A percentile compares a stretch with the other conserved stretches of the same genome.
Conservation (phyloP, 1,140 invertebrate species). For the Watersipora subatra region DNA sequence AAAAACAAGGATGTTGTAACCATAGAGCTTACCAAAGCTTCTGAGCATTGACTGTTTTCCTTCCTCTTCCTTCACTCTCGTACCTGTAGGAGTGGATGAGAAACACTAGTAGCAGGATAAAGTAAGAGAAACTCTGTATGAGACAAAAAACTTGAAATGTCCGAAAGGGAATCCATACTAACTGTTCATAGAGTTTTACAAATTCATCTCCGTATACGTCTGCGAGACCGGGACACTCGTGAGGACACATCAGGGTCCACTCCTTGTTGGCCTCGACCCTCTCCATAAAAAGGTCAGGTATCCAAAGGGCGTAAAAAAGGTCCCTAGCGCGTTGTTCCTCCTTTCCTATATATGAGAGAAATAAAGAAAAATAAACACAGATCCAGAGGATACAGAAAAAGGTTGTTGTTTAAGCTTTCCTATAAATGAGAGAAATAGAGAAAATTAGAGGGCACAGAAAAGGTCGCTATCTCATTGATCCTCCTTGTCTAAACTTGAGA, state of each 20-base stretch:
- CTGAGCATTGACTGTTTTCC: constrained; percentile 68
- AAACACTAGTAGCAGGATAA: background rate
- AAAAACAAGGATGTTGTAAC: too few species aligned
- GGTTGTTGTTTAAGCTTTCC: too few species aligned
- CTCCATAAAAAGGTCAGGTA: constrained; percentile 97
- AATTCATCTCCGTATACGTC: constrained; percentile 93
- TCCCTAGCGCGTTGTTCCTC: constrained; percentile 58
- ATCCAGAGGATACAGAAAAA: too few species aligned
- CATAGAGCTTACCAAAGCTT: constrained; percentile 66
- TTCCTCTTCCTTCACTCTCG: constrained; percentile 64
- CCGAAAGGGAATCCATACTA: background rate
- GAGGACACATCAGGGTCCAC: constrained; percentile 95
- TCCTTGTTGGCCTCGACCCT: constrained; percentile 70
- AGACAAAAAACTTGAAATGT: too few species aligned
- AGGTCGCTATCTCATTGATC: too few species aligned
- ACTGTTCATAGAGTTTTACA: constrained; percentile 70
- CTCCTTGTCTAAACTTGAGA: too few species aligned
- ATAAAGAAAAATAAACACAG: too few species aligned
- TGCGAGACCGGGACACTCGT: constrained; percentile 73
- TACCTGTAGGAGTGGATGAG: constrained; percentile 48
- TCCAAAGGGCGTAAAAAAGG: constrained; percentile 96
- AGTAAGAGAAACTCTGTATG: background rate
- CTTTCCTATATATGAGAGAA: too few species aligned
- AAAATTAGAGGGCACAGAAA: too few species aligned
- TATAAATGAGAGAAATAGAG: too few species aligned